A percentile compares a stretch with the other conserved stretches of the same genome.
These are phyloP conservation scores for Acleris cristana DNA, from an alignment of 2,888 invertebrate species.

Conservation along the genomic window DNA sequence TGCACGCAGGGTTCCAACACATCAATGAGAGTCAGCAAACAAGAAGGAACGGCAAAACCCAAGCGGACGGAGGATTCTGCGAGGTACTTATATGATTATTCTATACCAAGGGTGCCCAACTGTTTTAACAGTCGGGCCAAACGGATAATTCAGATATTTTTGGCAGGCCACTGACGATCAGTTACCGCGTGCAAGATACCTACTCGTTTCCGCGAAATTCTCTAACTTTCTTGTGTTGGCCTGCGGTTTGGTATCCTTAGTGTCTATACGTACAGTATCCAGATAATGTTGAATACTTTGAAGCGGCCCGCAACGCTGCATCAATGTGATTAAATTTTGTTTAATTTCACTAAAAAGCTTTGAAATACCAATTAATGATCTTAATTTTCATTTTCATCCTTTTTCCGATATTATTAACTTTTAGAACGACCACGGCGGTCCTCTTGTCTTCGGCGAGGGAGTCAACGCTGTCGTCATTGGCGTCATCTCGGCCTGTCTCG, in stretches of 20 bases:
- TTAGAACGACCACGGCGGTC: constrained; percentile 76
- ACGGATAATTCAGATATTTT: too few species aligned
- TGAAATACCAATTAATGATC: too few species aligned
- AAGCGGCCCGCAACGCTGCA: too few species aligned
- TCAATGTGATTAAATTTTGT: too few species aligned
- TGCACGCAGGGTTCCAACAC: constrained; percentile 69
- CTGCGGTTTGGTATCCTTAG: too few species aligned
- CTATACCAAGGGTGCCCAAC: background rate
- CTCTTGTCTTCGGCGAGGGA: constrained; percentile 65
- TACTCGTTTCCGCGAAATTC: too few species aligned
- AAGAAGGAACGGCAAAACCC: background rate
- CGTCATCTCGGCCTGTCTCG: constrained; percentile 71
- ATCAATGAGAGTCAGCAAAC: constrained; percentile 32
- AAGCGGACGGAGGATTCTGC: constrained; percentile 69
- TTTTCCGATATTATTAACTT: background rate
- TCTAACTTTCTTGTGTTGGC: too few species aligned
- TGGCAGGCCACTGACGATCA: too few species aligned
- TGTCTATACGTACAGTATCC: too few species aligned
- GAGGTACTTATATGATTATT: constrained; percentile 55
- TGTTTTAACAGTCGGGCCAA: background rate
- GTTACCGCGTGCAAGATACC: background rate
- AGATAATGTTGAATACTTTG: too few species aligned
- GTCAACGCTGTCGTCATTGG: constrained; percentile 66
- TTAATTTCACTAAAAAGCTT: too few species aligned
- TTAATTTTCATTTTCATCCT: too few species aligned